Base-by-base conservation (phyloP, 2,113 vertebrate genomes). In the Turnix velox region DNA sequence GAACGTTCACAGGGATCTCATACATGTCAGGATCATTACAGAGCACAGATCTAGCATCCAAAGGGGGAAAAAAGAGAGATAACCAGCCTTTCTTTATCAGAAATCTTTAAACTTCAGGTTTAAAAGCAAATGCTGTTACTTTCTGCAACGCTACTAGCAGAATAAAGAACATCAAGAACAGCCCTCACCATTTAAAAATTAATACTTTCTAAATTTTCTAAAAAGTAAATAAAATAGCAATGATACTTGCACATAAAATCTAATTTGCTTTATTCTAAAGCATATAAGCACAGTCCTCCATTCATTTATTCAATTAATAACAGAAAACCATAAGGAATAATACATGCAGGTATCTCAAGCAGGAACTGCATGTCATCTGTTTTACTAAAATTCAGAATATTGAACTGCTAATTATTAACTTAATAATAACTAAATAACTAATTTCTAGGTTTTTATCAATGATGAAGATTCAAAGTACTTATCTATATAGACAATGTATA, bases 11-110 rank as follows among this genome's bases (percentile, higher is more conserved):
- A 0, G 99, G 99, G 51, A 99, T 97, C 67, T 99, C 98, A 3
- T 98, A 98, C 98, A 99, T 99, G 94, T 99, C 99, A 39, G 98
- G 98, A 90, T 99, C 98, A 62, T 99, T 98, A 94, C 99, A 99
- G 24, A 99, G 95, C 51, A 99, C 98, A 42, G 97, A 98, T 95
- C 99, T 99, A 96, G 65, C 27, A 94, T 5, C 12, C 23, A 24
- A 15, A 27, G 14, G 13, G 6, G 4, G 12, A 18, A 4, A 3
- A 25, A 14, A 84, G 27, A 73, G 8, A 52, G 18, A 84, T n/a
- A 0, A 69, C 7, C 7, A 5, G 10, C 12, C 51, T 84, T 84
- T 77, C 39, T 84, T 51, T 55, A 39, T 24, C 43, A 90, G 69
- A 71, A 81, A 93, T 35, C 7, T 65, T 7, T 35, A 66, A n/a